Conservation (phyloP, 2,113 vertebrate species). For the Periophthalmodon schlosseri region DNA sequence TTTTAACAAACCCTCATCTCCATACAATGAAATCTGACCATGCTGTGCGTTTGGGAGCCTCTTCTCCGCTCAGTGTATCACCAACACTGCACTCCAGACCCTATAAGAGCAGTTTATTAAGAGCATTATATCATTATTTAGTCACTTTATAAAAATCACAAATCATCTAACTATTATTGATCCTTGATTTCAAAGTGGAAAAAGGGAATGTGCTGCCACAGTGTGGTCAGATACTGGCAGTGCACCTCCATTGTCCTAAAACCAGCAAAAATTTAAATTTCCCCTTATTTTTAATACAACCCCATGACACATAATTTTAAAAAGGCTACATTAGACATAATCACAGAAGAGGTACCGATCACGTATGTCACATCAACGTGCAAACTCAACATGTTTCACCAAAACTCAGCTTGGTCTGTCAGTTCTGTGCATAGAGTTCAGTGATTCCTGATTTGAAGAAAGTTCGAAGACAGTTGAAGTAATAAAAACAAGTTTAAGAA, state of each 20-base stretch:
- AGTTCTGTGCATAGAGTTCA: conserved; percentile 69
- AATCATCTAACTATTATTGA: conserved; percentile 26
- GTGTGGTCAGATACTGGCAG: conserved; percentile 44
- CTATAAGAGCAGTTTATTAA: conserved; percentile 8
- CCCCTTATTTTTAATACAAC: conserved; percentile 13
- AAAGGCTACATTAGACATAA: conserved; percentile 43
- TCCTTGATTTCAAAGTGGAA: conserved; percentile 21
- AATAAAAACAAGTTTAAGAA: conserved; percentile 63
- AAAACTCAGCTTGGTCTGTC: conserved; percentile 35
- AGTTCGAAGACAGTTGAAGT: conserved; percentile 62
- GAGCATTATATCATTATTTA: conserved; percentile 25
- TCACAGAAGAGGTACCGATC: conserved; percentile 61
- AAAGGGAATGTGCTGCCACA: conserved; percentile 45
- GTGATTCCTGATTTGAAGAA: conserved; percentile 67
- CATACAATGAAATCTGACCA: conserved; percentile 45
- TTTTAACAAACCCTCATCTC: conserved; percentile 45
- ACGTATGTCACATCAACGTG: conserved; percentile 40
- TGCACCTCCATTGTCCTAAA: conserved; percentile 21
- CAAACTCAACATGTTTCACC: conserved; percentile 41
- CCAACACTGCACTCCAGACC: conserved; percentile 26
- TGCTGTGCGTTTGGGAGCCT: conserved; percentile 31
- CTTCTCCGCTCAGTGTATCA: conserved; percentile 33
- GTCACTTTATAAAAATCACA: conserved; percentile 23
- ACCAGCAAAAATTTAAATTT: conserved; percentile 5
- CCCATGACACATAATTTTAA: conserved; percentile 28